Conservation (phyloP, 2,888 invertebrate genomes). For the Phlogophora meticulosa region DNA sequence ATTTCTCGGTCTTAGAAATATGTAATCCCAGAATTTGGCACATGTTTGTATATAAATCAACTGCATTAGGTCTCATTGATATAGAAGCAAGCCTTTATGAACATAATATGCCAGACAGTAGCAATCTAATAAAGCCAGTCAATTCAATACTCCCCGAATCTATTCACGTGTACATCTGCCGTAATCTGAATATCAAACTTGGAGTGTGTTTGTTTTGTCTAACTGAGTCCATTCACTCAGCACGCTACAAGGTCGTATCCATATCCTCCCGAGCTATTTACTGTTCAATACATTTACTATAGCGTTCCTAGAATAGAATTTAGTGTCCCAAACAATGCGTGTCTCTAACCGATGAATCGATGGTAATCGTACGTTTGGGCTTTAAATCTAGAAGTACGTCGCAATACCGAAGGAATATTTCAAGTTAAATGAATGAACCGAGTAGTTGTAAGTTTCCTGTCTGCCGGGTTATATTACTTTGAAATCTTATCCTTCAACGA, state of each 20-base stretch:
- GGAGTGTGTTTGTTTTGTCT: slow-evolving; percentile 40
- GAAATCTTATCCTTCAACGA: slow-evolving; percentile 37
- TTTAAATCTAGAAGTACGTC: slow-evolving; percentile 17
- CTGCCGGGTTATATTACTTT: slow-evolving; percentile 20
- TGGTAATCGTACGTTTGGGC: background rate
- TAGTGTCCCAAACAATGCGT: slow-evolving; percentile 19
- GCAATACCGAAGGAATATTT: slow-evolving; percentile 14
- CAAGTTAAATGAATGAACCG: slow-evolving; percentile 19
- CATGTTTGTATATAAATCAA: background rate
- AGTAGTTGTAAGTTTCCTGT: slow-evolving; percentile 19
- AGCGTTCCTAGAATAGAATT: slow-evolving; percentile 29
- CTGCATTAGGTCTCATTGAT: slow-evolving; percentile 4
- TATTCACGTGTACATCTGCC: slow-evolving; percentile 17
- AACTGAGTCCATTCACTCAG: slow-evolving; percentile 45
- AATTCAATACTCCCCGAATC: slow-evolving; percentile 6
- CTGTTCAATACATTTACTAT: slow-evolving; percentile 39
- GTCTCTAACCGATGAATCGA: slow-evolving; percentile 10
- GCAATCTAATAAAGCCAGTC: slow-evolving; percentile 21
- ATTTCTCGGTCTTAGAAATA: slow-evolving; percentile 11
- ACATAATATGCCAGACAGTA: slow-evolving; percentile 10
- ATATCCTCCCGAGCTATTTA: slow-evolving; percentile 36
- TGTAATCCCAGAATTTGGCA: background rate
- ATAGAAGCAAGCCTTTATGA: background rate
- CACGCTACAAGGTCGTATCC: slow-evolving; percentile 36
- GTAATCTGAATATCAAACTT: slow-evolving; percentile 32